These are phyloP conservation scores for Onychomys leucogaster DNA, from an alignment of 2,797 vertebrate genomes.

Conservation along the genomic window DNA sequence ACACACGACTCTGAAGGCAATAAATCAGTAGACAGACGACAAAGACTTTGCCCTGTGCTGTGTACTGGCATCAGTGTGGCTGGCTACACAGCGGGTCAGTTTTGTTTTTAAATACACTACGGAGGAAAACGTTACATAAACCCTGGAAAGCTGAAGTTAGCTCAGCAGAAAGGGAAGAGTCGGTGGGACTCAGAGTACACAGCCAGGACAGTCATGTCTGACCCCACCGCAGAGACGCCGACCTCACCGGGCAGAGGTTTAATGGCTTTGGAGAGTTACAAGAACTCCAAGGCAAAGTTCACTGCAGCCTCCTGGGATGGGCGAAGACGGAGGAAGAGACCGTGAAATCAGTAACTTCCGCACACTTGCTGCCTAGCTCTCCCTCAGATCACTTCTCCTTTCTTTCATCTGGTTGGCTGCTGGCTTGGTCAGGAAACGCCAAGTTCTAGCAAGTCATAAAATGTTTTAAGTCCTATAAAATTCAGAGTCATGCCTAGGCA, in stretches of 20 bases:
- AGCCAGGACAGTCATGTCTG: constrained; percentile 5
- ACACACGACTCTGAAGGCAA: background rate
- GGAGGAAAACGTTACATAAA: constrained; percentile 1
- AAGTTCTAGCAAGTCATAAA: constrained; percentile 24
- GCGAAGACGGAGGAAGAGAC: background rate
- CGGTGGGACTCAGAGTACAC: background rate
- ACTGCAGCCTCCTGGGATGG: background rate
- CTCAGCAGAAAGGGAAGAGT: background rate
- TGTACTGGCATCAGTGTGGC: background rate
- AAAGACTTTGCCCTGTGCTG: background rate
- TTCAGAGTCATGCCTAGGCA: background rate
- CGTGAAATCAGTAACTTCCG: background rate
- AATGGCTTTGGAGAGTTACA: background rate
- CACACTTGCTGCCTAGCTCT: background rate
- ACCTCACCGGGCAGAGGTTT: background rate
- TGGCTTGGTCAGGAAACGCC: background rate
- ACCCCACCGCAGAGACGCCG: background rate
- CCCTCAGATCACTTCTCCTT: background rate
- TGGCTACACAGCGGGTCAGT: background rate
- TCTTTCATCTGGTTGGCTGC: background rate
- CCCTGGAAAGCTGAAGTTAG: background rate
- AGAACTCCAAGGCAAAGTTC: background rate
- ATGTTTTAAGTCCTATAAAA: background rate
- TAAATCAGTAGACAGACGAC: background rate
- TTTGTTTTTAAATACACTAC: constrained; percentile 21